Evolutionary conservation across 2,113 vertebrate species (phyloP).

Genomic region (Nymphicus hollandicus): DNA sequence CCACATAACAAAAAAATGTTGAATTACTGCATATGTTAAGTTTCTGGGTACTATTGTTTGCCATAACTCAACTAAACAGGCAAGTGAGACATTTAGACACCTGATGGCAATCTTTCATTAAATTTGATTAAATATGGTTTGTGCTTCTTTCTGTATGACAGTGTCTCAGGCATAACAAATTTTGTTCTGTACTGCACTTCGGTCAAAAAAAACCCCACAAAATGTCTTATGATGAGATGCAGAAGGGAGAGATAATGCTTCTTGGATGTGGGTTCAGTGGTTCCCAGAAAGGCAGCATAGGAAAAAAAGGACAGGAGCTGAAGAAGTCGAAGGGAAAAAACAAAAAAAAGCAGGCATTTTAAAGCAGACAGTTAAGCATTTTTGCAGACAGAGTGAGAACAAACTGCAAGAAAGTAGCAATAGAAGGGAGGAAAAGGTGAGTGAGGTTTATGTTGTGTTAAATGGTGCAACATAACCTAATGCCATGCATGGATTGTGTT

Average conservation of each 20-base stretch:
- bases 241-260: slow-evolving; percentile 5
- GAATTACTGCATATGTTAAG: not conserved
- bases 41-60: not conserved
- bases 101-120: slow-evolving; percentile 80
- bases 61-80: slow-evolving; percentile 46
- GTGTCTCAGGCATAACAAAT: not conserved
- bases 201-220: not conserved
- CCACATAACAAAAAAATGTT: not conserved
- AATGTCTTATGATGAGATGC: not conserved
- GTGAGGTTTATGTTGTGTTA: slow-evolving; percentile 62
- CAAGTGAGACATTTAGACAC: slow-evolving; percentile 65
- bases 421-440: slow-evolving; percentile 45
- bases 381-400: slow-evolving; percentile 5
- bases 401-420: slow-evolving; percentile 1
- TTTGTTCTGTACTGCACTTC: not conserved
- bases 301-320: not conserved
- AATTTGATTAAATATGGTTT: slow-evolving; percentile 58
- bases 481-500: slow-evolving; percentile 55
- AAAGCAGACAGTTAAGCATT: slow-evolving; percentile 18
- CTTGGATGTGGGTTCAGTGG: not conserved
- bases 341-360: not conserved
- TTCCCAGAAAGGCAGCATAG: not conserved
- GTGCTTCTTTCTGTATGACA: not conserved
- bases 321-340: not conserved
- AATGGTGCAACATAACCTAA: slow-evolving; percentile 66